Base-by-base conservation (phyloP, 2,797 vertebrate species). In the Pipistrellus kuhlii region DNA sequence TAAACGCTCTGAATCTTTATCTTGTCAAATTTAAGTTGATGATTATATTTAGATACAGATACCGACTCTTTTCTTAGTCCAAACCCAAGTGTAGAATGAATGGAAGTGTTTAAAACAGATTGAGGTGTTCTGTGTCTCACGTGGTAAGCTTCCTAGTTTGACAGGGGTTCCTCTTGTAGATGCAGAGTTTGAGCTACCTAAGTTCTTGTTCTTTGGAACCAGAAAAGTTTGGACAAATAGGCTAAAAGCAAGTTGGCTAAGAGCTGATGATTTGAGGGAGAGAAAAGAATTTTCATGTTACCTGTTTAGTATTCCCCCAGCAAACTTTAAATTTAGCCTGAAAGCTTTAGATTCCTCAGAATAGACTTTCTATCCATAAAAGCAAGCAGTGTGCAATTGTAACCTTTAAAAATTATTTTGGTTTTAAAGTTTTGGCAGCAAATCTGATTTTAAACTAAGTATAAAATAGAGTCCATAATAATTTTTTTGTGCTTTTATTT, bases 301-400 rank as follows among this genome's bases (percentile, higher is more conserved):
- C 59, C 20, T 77, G 7, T 62, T 94, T 82, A 48, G 41, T 81
- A 10, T 55, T 38, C 48, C 44, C 53, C 64, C 8, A 46, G 32
- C 46, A 86, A 62, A 90, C n/a, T 86, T 85, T 90, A 84, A 91
- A 92, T 25, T 92, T 75, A 41, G 53, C 38, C 46, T 76, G n/a
- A 68, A 89, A 77, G 46, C 10, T 51, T 69, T 69, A 90, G 46
- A 89, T 92, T 94, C 32, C 68, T 85, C 14, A 53, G 12, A 83
- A 30, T 30, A 78, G 15, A 71, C 30, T 46, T 81, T 81, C 68
- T n/a, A 30, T 64, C n/a, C 69, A 20, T 89, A 53, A 85, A 83
- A 82, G n/a, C 75, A 86, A 71, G 32, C 68, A 75, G 9, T 75
- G 10, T 68, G 57, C 88, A 87, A 59, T 75, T 66, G 2, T 73